Conservation (phyloP, 2,797 vertebrate genomes). For the Hippocampus kuda region DNA sequence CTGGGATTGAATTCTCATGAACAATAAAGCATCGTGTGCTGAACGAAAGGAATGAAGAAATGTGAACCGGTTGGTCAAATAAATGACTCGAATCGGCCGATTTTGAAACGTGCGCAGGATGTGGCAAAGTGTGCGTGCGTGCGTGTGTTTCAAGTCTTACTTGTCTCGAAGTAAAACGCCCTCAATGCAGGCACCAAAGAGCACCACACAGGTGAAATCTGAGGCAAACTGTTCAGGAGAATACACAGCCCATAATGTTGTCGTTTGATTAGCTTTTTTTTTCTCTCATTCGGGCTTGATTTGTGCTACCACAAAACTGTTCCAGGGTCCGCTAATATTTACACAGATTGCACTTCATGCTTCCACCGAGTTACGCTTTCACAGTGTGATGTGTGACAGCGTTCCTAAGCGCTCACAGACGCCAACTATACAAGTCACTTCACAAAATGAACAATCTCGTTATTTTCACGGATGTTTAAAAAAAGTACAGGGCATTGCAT, state of each 20-base stretch:
- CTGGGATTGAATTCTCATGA: neutral
- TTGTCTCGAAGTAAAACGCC: conserved; percentile 89
- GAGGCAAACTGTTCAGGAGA: conserved; percentile 56
- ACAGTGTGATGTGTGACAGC: too few relatives aligned
- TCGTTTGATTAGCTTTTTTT: too few relatives aligned
- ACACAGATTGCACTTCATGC: neutral
- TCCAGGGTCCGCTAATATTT: neutral
- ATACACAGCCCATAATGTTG: neutral
- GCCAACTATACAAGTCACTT: too few relatives aligned
- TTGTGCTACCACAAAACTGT: neutral
- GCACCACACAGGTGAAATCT: conserved; percentile 82
- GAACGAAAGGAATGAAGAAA: neutral
- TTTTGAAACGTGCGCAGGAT: neutral
- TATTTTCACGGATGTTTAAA: too few relatives aligned
- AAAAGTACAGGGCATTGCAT: too few relatives aligned
- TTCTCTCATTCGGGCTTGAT: too few relatives aligned
- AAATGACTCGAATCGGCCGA: neutral
- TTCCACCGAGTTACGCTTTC: neutral
- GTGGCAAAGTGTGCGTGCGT: neutral
- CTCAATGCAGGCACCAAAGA: conserved; percentile 91
- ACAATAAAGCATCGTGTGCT: neutral
- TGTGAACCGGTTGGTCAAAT: neutral
- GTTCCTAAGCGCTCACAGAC: too few relatives aligned
- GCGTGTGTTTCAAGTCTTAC: conserved; percentile 56
- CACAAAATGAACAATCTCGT: too few relatives aligned